phyloP scores from a whole-genome alignment of 1,140 invertebrate genomes.

The Lycorma delicatula region DNA sequence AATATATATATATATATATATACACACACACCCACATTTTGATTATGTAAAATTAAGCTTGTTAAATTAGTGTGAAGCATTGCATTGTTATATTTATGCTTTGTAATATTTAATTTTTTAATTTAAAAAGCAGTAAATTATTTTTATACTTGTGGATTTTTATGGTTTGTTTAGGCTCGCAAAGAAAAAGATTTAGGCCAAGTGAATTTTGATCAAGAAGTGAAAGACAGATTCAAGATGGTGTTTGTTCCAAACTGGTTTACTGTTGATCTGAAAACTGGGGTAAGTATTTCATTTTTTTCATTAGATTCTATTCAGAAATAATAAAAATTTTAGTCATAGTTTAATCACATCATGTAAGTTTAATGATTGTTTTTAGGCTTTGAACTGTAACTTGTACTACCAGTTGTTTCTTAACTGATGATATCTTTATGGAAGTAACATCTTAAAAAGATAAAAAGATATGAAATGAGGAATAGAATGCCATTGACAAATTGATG shows the following conservation, averaged over 20 bases:
- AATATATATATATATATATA: too few relatives aligned
- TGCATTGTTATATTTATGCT: not conserved
- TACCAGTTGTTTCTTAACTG: too few relatives aligned
- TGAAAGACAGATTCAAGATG: constrained; percentile 85
- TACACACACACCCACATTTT: too few relatives aligned
- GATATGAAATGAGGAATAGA: too few relatives aligned
- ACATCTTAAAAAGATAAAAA: too few relatives aligned
- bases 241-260: constrained; percentile 99
- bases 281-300: constrained; percentile 49
- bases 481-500: too few relatives aligned
- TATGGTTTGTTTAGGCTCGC: constrained; percentile 49
- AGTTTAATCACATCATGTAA: not conserved
- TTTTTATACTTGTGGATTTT: too few relatives aligned
- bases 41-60: too few relatives aligned
- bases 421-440: too few relatives aligned
- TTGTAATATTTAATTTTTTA: too few relatives aligned
- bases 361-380: not conserved
- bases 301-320: not conserved
- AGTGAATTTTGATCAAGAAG: constrained; percentile 90
- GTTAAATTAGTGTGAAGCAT: not conserved
- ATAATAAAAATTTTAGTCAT: not conserved
- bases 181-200: constrained; percentile 88
- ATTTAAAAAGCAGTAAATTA: too few relatives aligned
- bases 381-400: not conserved
- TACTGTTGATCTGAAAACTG: constrained; percentile 96